phyloP scores from a whole-genome alignment of 2,888 invertebrate species.

The Taphrorychus bicolor region DNA sequence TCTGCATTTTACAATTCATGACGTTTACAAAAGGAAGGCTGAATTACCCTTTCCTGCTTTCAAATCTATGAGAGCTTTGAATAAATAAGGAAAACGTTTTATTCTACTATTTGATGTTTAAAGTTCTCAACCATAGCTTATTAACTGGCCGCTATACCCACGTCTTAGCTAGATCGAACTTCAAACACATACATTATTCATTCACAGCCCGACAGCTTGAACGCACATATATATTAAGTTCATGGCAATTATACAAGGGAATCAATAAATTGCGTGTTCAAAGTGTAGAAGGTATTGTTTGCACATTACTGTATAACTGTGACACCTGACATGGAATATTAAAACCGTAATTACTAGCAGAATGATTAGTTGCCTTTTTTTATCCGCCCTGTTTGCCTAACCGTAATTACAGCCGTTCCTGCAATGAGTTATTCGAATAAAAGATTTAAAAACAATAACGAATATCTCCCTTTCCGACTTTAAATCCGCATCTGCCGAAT shows the following conservation, averaged over 20 bases:
- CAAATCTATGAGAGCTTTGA: conserved; percentile 20
- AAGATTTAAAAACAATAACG: not conserved
- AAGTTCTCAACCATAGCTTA: no score
- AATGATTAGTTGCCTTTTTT: conserved; percentile 8
- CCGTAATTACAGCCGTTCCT: conserved; percentile 2
- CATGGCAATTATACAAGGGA: not conserved
- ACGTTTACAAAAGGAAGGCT: conserved; percentile 19
- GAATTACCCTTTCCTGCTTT: conserved; percentile 14
- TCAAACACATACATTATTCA: not conserved
- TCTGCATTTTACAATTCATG: conserved; percentile 20
- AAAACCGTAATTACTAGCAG: conserved; percentile 10
- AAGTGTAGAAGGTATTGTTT: conserved; percentile 4
- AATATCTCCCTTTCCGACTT: not conserved
- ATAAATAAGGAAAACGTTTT: conserved; percentile 14
- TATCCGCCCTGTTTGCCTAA: not conserved
- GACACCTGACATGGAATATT: conserved; percentile 5
- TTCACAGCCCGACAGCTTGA: not conserved
- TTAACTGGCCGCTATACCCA: no score
- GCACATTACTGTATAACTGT: conserved; percentile 8
- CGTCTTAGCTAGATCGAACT: no score
- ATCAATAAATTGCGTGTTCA: conserved; percentile 18
- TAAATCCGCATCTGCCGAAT: conserved; percentile 7
- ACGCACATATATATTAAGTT: not conserved
- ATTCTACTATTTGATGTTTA: not conserved
- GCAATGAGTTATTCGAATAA: not conserved